Conservation (phyloP, 2,113 vertebrate genomes). For the Prionailurus bengalensis region DNA sequence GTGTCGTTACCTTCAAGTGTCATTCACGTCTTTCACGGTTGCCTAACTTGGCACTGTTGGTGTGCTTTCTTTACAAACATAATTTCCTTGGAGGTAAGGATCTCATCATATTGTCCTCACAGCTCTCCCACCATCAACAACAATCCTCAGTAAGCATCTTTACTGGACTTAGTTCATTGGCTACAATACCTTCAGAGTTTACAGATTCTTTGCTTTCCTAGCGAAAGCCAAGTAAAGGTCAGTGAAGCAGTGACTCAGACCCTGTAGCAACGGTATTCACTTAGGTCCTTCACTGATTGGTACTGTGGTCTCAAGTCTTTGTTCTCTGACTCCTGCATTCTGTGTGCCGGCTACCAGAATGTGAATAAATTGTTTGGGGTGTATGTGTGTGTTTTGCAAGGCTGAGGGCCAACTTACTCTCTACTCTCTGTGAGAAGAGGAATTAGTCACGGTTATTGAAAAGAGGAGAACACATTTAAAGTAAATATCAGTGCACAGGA, state of each 20-base stretch:
- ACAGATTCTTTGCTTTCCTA: not conserved
- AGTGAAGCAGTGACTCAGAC: not conserved
- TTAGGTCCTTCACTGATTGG: constrained; percentile 17
- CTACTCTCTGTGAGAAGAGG: constrained; percentile 41
- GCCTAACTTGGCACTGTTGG: not conserved
- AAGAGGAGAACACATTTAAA: constrained; percentile 62
- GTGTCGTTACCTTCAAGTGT: not conserved
- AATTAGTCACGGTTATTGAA: constrained; percentile 76
- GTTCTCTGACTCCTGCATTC: not conserved
- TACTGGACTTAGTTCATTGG: not conserved
- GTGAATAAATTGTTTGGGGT: not conserved
- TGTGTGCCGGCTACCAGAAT: not conserved
- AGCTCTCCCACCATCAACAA: not conserved
- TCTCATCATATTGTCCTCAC: not conserved
- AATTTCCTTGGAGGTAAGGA: constrained; percentile 39
- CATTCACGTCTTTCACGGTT: not conserved
- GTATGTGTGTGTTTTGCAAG: not conserved
- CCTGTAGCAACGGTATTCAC: not conserved
- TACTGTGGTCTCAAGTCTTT: not conserved
- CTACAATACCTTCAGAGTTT: not conserved
- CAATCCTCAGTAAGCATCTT: not conserved
- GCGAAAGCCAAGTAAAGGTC: constrained; percentile 4
- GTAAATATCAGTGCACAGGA: constrained; percentile 56
- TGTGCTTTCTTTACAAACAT: not conserved
- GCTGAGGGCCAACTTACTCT: constrained; percentile 41